These are phyloP conservation scores for Leptinotarsa defecta DNA, from an alignment of 1,140 invertebrate species.

Conservation along the genomic window DNA sequence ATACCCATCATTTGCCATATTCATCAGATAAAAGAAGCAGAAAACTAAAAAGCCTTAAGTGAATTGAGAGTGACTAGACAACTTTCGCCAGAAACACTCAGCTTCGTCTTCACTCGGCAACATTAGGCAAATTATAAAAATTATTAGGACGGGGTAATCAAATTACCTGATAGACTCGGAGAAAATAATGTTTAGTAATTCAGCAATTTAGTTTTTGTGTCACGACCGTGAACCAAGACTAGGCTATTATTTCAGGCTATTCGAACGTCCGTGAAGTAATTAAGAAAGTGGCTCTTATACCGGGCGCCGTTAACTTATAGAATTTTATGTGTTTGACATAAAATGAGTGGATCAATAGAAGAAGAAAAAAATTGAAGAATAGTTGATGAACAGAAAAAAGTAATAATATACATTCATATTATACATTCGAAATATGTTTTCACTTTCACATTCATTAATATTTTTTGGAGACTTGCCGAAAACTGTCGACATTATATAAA, in stretches of 20 bases:
- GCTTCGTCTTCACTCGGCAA: not conserved
- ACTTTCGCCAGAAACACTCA: not conserved
- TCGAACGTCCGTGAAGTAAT: not conserved
- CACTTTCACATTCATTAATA: not conserved
- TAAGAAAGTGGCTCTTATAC: not conserved
- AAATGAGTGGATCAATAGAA: not conserved
- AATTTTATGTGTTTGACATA: not conserved
- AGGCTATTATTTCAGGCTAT: not conserved
- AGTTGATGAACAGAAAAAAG: not conserved
- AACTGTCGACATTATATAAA: no score
- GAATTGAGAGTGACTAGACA: conserved; percentile 11
- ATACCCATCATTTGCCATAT: no score
- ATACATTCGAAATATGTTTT: not conserved
- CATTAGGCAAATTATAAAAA: conserved; percentile 28
- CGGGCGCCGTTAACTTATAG: not conserved
- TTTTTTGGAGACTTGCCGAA: no score
- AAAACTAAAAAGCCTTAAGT: not conserved
- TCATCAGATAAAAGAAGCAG: no score
- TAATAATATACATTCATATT: not conserved
- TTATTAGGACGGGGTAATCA: conserved; percentile 33
- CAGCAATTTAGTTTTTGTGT: conserved; percentile 39
- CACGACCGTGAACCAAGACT: conserved; percentile 18
- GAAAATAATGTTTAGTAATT: conserved; percentile 38
- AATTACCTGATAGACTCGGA: conserved; percentile 29
- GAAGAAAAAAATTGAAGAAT: not conserved